These are phyloP conservation scores for Pagetopsis macropterus DNA, from an alignment of 2,797 vertebrate species.

Conservation along the genomic window DNA sequence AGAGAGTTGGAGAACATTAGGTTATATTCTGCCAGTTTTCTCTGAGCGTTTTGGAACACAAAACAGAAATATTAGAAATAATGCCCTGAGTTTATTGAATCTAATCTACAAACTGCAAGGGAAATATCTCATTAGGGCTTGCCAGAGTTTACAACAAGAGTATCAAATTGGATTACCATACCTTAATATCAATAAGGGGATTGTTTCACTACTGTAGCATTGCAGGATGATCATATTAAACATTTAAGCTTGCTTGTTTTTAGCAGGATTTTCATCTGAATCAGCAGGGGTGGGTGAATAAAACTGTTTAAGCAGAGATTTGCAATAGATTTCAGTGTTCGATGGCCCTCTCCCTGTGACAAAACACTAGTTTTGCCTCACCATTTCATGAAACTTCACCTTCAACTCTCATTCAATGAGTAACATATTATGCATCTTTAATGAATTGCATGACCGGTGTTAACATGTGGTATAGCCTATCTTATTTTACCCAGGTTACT, in stretches of 20 bases:
- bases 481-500: neutral
- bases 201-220: conserved; percentile 19
- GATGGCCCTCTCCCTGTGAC: conserved; percentile 7
- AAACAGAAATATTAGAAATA: conserved; percentile 26
- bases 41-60: conserved; percentile 20
- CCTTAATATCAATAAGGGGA: conserved; percentile 21
- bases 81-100: conserved; percentile 19
- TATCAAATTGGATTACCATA: conserved; percentile 35
- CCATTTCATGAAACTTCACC: conserved; percentile 19
- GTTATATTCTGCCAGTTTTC: conserved; percentile 21
- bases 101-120: conserved; percentile 1
- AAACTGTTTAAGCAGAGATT: conserved; percentile 34
- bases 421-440: neutral
- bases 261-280: conserved; percentile 27
- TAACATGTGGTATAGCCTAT: neutral
- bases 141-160: conserved; percentile 10
- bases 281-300: conserved; percentile 18
- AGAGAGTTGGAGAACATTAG: conserved; percentile 13
- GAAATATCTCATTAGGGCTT: conserved; percentile 23
- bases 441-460: conserved; percentile 1
- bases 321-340: conserved; percentile 14
- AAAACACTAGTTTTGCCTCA: neutral
- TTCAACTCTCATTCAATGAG: conserved; percentile 5
- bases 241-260: conserved; percentile 36
- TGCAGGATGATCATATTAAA: conserved; percentile 37